phyloP scores from a whole-genome alignment of 2,888 invertebrate species.

The Pachymerium ferrugineum region DNA sequence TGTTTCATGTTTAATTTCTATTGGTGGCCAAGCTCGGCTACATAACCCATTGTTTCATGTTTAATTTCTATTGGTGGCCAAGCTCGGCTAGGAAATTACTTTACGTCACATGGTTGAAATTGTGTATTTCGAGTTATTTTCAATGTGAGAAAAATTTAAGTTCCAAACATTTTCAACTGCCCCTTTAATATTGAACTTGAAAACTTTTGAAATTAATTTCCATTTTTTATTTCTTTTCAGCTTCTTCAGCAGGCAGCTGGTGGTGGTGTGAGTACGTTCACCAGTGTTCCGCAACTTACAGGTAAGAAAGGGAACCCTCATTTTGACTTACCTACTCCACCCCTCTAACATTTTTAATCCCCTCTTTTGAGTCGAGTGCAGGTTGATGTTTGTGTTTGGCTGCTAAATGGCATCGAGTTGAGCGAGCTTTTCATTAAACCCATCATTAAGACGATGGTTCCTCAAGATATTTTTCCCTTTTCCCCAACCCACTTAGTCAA shows the following conservation, averaged over 20 bases:
- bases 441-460: constrained; percentile 22
- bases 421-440: constrained; percentile 27
- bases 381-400: constrained; percentile 25
- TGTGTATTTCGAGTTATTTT: no score
- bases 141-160: not conserved
- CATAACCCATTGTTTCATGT: no score
- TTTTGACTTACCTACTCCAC: not conserved
- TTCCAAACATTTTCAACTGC: not conserved
- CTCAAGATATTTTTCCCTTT: constrained; percentile 11
- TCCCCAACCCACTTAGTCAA: constrained; percentile 11
- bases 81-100: no score
- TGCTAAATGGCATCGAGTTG: constrained; percentile 23
- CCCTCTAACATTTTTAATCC: constrained; percentile 3
- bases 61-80: no score
- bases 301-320: constrained; percentile 20
- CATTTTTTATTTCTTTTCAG: not conserved
- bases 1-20: no score
- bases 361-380: constrained; percentile 16
- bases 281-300: constrained; percentile 30
- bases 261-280: constrained; percentile 30
- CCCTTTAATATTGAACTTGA: not conserved
- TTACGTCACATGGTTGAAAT: no score
- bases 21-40: no score
- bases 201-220: not conserved
- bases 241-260: constrained; percentile 35